These are phyloP conservation scores for Eulithis prunata DNA, from an alignment of 2,888 invertebrate species.

Conservation along the genomic window DNA sequence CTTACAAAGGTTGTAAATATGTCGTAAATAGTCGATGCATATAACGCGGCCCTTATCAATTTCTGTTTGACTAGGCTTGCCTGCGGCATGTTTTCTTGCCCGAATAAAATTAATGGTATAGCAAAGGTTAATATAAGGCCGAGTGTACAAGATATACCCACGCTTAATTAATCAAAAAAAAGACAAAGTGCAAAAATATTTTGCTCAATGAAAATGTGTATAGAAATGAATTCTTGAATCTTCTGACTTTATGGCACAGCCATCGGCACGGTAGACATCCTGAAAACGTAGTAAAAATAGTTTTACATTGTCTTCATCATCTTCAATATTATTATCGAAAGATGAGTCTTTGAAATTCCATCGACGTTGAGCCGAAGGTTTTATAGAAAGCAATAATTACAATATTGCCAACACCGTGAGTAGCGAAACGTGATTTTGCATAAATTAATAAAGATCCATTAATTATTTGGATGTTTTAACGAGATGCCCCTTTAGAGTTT, in stretches of 20 bases:
- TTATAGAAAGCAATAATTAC: conserved; percentile 6
- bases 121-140: not conserved
- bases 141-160: not conserved
- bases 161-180: not conserved
- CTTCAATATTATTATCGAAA: too few relatives aligned
- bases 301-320: too few relatives aligned
- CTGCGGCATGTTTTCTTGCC: conserved; percentile 12
- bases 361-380: not conserved
- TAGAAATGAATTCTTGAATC: too few relatives aligned
- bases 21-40: conserved; percentile 13
- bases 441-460: conserved; percentile 30
- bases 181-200: too few relatives aligned
- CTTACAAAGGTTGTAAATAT: conserved; percentile 15
- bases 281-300: too few relatives aligned
- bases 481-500: conserved; percentile 7
- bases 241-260: too few relatives aligned
- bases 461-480: conserved; percentile 28
- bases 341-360: too few relatives aligned
- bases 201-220: too few relatives aligned
- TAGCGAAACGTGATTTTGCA: conserved; percentile 29
- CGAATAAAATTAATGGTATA: conserved; percentile 12
- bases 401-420: conserved; percentile 5
- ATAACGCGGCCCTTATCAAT: not conserved
- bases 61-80: conserved; percentile 15
- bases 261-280: too few relatives aligned